A percentile compares a stretch with the other conserved stretches of the same genome.
phyloP scores from a whole-genome alignment of 2,113 vertebrate species.

The Brachirus orientalis region DNA sequence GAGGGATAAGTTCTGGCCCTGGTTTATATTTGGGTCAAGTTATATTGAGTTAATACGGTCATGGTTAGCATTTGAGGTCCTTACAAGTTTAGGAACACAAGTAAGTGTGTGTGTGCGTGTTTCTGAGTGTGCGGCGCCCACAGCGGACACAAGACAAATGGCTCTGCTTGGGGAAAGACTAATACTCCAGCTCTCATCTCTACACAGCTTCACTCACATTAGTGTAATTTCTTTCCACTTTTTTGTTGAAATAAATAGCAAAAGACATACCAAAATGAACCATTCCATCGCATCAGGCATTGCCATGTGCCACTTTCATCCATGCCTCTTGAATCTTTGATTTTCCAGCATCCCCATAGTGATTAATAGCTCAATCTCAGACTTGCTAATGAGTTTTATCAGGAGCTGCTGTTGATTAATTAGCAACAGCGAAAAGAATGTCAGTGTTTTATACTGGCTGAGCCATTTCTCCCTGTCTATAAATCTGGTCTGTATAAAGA shows the following conservation, averaged over 20 bases:
- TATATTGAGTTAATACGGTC: conserved; percentile 5
- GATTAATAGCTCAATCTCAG: conserved; percentile 77
- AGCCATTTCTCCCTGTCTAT: conserved; percentile 51
- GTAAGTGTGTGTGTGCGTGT: neutral
- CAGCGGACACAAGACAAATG: conserved; percentile 32
- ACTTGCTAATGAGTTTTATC: conserved; percentile 78
- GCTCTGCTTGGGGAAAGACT: conserved; percentile 25
- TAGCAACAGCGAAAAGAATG: conserved; percentile 70
- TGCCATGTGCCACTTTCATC: conserved; percentile 38
- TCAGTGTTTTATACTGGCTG: conserved; percentile 61
- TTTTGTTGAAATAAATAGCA: neutral
- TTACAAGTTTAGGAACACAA: neutral
- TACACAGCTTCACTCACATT: conserved; percentile 11
- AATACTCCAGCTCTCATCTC: conserved; percentile 10
- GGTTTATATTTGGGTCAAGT: conserved; percentile 1
- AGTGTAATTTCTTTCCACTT: conserved; percentile 12
- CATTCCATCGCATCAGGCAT: conserved; percentile 7
- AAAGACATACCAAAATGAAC: neutral
- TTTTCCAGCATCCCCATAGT: conserved; percentile 47
- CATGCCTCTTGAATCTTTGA: conserved; percentile 47
- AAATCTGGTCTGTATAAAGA: conserved; percentile 34
- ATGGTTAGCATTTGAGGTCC: neutral
- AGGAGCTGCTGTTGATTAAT: conserved; percentile 78
- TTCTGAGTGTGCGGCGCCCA: neutral
- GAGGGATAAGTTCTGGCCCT: neutral